A percentile compares a stretch with the other conserved stretches of the same genome.
Evolutionary conservation across 2,113 vertebrate species (phyloP).

Genomic region (Phyllopteryx taeniolatus): DNA sequence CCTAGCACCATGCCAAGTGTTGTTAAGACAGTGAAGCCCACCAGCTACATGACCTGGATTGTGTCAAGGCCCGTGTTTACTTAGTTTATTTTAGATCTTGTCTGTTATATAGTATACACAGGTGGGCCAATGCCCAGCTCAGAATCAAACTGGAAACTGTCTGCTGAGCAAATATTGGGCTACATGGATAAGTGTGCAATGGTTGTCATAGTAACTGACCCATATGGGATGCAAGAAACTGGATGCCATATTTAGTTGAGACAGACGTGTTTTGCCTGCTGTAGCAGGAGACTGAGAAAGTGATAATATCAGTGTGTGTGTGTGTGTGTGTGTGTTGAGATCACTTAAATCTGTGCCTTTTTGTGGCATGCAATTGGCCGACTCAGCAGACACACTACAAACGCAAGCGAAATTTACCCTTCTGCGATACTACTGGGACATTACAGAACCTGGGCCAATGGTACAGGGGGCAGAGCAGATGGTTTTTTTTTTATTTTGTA

Average conservation of each 20-base stretch:
- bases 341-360: neutral
- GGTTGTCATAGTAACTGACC: conserved; percentile 58
- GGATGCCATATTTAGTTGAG: conserved; percentile 48
- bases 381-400: neutral
- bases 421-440: conserved; percentile 6
- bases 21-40: neutral
- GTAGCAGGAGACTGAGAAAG: conserved; percentile 21
- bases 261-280: conserved; percentile 22
- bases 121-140: conserved; percentile 35
- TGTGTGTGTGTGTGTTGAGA: neutral
- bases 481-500: conserved; percentile 1
- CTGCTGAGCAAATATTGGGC: conserved; percentile 60
- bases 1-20: neutral
- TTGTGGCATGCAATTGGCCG: neutral
- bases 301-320: conserved; percentile 12
- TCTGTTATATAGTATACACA: conserved; percentile 39
- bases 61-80: conserved; percentile 17
- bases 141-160: conserved; percentile 54
- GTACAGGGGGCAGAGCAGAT: conserved; percentile 43
- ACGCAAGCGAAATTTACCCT: neutral
- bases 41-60: conserved; percentile 6
- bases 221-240: conserved; percentile 45
- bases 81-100: conserved; percentile 45
- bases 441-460: conserved; percentile 40
- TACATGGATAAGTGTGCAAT: conserved; percentile 39